Conservation (phyloP, 2,797 vertebrate genomes). For the Mycteria americana region DNA sequence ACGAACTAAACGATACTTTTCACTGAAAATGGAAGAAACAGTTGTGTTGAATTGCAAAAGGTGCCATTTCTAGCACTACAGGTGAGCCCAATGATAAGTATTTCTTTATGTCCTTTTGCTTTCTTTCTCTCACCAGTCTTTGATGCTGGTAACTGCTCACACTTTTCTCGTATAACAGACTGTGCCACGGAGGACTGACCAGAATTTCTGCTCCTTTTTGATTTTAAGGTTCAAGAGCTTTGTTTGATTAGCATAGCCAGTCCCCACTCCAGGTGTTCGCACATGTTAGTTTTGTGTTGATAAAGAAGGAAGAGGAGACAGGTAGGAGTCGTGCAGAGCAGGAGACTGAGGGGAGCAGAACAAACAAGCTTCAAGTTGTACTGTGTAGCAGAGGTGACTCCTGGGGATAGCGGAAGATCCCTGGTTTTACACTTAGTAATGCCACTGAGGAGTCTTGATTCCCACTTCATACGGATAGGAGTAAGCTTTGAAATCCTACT, state of each 20-base stretch:
- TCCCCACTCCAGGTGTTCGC: neutral
- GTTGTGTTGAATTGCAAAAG: neutral
- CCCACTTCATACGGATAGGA: neutral
- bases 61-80: neutral
- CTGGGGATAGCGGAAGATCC: neutral
- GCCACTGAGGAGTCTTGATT: neutral
- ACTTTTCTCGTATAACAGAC: neutral
- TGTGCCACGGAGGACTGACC: neutral
- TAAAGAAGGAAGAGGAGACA: neutral
- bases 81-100: neutral
- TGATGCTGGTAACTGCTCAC: neutral
- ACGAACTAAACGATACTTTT: neutral
- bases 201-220: neutral
- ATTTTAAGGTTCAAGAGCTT: neutral
- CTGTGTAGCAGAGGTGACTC: neutral
- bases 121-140: neutral
- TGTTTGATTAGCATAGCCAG: neutral
- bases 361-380: neutral
- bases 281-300: neutral
- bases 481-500: neutral
- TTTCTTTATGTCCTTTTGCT: neutral
- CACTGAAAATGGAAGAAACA: neutral
- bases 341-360: neutral
- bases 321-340: neutral
- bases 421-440: neutral